phyloP scores from a whole-genome alignment of 2,888 invertebrate genomes.

The Trisateles emortualis region DNA sequence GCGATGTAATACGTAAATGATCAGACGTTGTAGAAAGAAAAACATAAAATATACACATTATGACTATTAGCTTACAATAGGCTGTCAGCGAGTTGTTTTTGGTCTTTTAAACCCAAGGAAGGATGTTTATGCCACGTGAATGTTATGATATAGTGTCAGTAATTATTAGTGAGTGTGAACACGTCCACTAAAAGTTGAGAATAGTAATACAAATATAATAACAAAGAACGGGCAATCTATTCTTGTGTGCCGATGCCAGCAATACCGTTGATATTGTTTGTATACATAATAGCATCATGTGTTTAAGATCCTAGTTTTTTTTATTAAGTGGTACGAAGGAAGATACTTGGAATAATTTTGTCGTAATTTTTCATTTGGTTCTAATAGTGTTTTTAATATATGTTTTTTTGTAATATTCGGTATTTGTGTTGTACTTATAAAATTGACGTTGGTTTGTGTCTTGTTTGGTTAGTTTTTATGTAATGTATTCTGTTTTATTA shows the following conservation, averaged over 20 bases:
- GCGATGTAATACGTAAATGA: slow-evolving; percentile 74
- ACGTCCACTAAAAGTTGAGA: slow-evolving; percentile 78
- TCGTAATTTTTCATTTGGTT: slow-evolving; percentile 9
- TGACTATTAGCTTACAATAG: slow-evolving; percentile 80
- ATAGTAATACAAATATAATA: slow-evolving; percentile 82
- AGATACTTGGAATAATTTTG: slow-evolving; percentile 24
- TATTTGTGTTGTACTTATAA: too few species aligned
- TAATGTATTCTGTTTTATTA: too few species aligned
- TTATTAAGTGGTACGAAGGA: slow-evolving; percentile 44
- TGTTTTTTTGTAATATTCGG: too few species aligned
- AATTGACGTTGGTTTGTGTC: too few species aligned
- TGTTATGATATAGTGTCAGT: slow-evolving; percentile 84
- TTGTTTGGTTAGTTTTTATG: too few species aligned
- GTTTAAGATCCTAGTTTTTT: slow-evolving; percentile 54
- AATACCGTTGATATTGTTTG: slow-evolving; percentile 63
- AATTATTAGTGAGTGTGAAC: slow-evolving; percentile 84
- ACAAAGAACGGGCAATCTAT: slow-evolving; percentile 76
- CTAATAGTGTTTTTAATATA: too few species aligned
- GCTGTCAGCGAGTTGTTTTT: slow-evolving; percentile 80
- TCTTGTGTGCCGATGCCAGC: slow-evolving; percentile 59
- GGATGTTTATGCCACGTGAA: slow-evolving; percentile 83
- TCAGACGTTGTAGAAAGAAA: slow-evolving; percentile 62
- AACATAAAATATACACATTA: slow-evolving; percentile 75
- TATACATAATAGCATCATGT: slow-evolving; percentile 65
- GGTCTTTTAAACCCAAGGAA: slow-evolving; percentile 72